Percentiles rank a stretch among this genome's conserved stretches.
Evolutionary conservation across 2,113 vertebrate genomes (phyloP).

Genomic region (Synodontis membranacea): DNA sequence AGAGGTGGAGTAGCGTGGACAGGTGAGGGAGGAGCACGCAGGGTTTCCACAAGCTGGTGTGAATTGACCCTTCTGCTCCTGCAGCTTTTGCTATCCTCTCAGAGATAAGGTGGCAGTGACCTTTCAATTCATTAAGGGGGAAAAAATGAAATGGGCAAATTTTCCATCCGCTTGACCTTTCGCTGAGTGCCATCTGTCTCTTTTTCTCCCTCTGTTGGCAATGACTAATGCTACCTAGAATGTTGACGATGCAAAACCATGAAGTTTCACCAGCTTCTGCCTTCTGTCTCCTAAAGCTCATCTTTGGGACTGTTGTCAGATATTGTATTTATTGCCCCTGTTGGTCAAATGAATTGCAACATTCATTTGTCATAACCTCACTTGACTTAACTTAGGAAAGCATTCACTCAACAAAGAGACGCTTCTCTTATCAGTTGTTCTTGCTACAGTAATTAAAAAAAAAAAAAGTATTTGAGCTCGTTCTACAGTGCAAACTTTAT

Average conservation of each 20-base stretch:
- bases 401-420: background rate
- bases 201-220: slow-evolving; percentile 28
- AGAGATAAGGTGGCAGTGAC: slow-evolving; percentile 64
- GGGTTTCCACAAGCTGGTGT: slow-evolving; percentile 52
- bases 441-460: slow-evolving; percentile 13
- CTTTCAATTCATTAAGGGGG: slow-evolving; percentile 37
- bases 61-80: slow-evolving; percentile 47
- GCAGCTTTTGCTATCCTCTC: slow-evolving; percentile 54
- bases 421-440: background rate
- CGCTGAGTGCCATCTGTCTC: slow-evolving; percentile 23
- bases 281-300: background rate
- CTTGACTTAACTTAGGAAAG: background rate
- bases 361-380: slow-evolving; percentile 1
- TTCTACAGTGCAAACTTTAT: slow-evolving; percentile 26
- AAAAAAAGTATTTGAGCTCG: slow-evolving; percentile 21
- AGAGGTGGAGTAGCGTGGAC: slow-evolving; percentile 23
- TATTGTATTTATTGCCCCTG: background rate
- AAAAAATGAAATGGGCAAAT: slow-evolving; percentile 47
- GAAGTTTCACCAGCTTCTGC: background rate
- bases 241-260: slow-evolving; percentile 22
- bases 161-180: slow-evolving; percentile 53
- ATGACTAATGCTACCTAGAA: slow-evolving; percentile 15
- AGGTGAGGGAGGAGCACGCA: slow-evolving; percentile 41
- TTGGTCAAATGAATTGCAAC: background rate
- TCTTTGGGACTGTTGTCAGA: background rate